Base-by-base conservation (phyloP, 92 coral and sea anemone genomes). In the Parazoanthus darwini region DNA sequence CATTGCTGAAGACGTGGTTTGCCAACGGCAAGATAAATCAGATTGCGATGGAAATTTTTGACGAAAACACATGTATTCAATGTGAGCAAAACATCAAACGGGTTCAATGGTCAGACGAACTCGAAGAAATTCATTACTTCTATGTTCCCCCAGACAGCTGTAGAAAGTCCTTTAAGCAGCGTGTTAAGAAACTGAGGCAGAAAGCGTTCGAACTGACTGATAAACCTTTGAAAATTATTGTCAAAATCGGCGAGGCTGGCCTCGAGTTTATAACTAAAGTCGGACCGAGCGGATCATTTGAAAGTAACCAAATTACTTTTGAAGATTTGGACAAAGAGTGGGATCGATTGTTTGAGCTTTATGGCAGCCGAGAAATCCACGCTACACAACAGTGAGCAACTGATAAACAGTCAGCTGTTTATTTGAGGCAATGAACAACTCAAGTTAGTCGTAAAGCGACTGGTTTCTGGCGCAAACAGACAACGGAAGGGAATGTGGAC, bases 271-370 rank as follows among this genome's bases (percentile, higher is more conserved):
- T 95, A 14, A 85, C 95, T n/a, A 88, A 85, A 56, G 90, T 89
- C 8, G 98, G 98, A 1, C 96, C 94, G 16, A 94, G 95, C 56
- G 98, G 98, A 0, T 91, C 98, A 2, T 95, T 95, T 82, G 98
- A 95, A 74, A 92, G 96, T 10, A 94, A 92, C 8, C 85, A 89
- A 80, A 93, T 95, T 1, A 90, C 91, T 5, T 95, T 91, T 73
- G 98, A 95, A 79, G 98, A 95, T 38, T 65, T 95, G 37, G 95
- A 91, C 81, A 89, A 92, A 67, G 98, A 95, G 72, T 95, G 98
- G 96, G 98, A 95, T 73, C 77, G 91, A 87, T 76, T 95, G 16
- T 95, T 95, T 81, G 92, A 93, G 58, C 82, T 91, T 14, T 84
- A 78, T 82, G 96, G 87, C 46, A 84, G 46, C 35, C 67, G 44